Base-by-base conservation (phyloP, 2,113 vertebrate genomes). In the Bufo bufo region DNA sequence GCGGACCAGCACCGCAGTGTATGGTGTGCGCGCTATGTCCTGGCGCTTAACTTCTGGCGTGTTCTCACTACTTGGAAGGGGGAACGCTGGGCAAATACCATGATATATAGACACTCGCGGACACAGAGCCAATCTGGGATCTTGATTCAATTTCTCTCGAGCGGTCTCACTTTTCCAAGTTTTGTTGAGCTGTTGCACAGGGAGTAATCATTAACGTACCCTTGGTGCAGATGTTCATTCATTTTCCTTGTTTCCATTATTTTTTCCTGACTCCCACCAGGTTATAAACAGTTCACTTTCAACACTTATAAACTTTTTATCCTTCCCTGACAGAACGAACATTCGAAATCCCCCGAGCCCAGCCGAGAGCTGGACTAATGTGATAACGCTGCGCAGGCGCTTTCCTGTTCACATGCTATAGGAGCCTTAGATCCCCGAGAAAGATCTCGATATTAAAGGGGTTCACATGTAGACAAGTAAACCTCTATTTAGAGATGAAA, bases 81-180 rank as follows among this genome's bases (percentile, higher is more conserved):
- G 9, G 43, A 52, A 43, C 50, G 20, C 47, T 86, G 85, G 84
- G 86, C 78, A 74, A 61, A 87, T 52, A 74, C 86, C 79, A 82
- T 82, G 54, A 87, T 77, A 45, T 23, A 79, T 86, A 13, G 54
- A 77, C 12, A 49, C 56, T 77, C 19, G 6, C 23, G 77, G 72
- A 78, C 59, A 33, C 84, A 7, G n/a, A 52, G 75, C 85, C 85
- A 86, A 86, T 66, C 58, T 33, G 9, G n/a, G 79, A 82, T 87
- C 86, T 87, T 87, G 66, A 82, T 82, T 63, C 79, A 72, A 87
- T 87, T 82, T 87, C 75, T 82, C 79, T n/a, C 7, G 6, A 72
- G 33, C 56, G 75, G 65, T 59, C 75, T 74, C 78, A 49, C 16
- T 87, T 82, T 59, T 74, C 79, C 79, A 63, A 87, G 86, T 63